These are phyloP conservation scores for Gallinago jamesoni DNA, from an alignment of 2,113 vertebrate genomes.

Conservation along the genomic window DNA sequence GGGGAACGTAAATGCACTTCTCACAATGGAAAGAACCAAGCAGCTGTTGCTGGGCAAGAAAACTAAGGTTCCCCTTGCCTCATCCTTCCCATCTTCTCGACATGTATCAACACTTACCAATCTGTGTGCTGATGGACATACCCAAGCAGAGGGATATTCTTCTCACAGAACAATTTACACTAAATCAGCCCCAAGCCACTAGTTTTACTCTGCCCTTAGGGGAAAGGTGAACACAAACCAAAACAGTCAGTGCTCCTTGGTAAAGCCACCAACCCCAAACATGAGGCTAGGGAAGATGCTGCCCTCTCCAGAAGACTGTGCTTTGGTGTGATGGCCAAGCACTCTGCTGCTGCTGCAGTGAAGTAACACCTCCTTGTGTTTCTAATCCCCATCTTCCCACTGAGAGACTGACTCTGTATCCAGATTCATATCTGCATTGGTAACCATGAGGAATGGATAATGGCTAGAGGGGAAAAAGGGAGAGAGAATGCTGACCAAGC, in stretches of 20 bases:
- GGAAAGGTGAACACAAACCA: not conserved
- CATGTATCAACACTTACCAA: not conserved
- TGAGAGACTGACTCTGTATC: no score
- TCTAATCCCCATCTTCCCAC: not conserved
- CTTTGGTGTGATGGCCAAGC: not conserved
- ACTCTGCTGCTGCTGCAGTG: not conserved
- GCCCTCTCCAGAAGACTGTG: not conserved
- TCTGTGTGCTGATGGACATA: not conserved
- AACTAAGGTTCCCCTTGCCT: not conserved
- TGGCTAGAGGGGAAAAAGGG: not conserved
- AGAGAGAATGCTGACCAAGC: not conserved
- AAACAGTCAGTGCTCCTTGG: not conserved
- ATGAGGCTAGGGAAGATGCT: not conserved
- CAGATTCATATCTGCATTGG: not conserved
- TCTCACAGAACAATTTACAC: not conserved
- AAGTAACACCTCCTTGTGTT: rapidly evolving
- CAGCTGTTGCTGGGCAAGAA: not conserved
- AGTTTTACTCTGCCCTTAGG: not conserved
- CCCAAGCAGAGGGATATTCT: not conserved
- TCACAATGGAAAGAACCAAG: not conserved
- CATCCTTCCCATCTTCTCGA: not conserved
- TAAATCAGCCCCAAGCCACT: not conserved
- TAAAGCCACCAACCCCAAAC: not conserved
- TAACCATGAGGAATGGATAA: not conserved
- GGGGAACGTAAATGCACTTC: not conserved